A percentile compares a stretch with the other conserved stretches of the same genome.
These are phyloP conservation scores for Cotesia glomerata DNA, from an alignment of 1,140 invertebrate genomes.

Conservation along the genomic window DNA sequence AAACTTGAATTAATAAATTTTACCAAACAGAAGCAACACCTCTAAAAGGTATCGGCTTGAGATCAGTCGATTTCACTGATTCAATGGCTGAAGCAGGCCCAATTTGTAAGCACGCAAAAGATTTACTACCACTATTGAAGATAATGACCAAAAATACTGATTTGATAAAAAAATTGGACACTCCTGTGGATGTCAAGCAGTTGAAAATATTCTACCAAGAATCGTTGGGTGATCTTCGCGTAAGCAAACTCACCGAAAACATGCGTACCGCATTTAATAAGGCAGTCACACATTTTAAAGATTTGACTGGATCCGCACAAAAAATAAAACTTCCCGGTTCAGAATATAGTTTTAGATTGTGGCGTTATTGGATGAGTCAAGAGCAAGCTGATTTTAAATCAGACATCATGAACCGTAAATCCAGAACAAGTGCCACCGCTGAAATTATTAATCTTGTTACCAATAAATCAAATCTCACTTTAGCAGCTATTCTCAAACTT, in stretches of 20 bases:
- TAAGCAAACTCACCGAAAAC: conserved; percentile 74
- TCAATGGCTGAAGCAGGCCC: conserved; percentile 79
- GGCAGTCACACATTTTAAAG: conserved; percentile 63
- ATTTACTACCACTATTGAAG: conserved; percentile 76
- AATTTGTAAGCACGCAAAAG: conserved; percentile 77
- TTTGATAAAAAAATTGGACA: conserved; percentile 52
- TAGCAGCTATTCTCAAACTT: conserved; percentile 73
- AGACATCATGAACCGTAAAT: conserved; percentile 69
- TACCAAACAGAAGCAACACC: conserved; percentile 53
- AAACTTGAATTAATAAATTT: background rate
- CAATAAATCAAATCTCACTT: conserved; percentile 66
- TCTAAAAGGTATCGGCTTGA: conserved; percentile 67
- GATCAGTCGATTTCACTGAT: conserved; percentile 64
- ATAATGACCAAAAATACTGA: conserved; percentile 66
- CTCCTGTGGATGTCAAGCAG: conserved; percentile 70
- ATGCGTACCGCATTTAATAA: conserved; percentile 70
- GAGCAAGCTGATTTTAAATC: conserved; percentile 69
- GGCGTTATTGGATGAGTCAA: conserved; percentile 77
- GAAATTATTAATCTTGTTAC: conserved; percentile 54
- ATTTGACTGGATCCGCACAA: conserved; percentile 57
- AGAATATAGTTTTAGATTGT: conserved; percentile 70
- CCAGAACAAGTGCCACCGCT: conserved; percentile 46
- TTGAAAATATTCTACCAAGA: conserved; percentile 83
- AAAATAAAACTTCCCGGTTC: conserved; percentile 67
- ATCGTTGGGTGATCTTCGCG: conserved; percentile 69